These are phyloP conservation scores for Drosophila pseudotalamancana DNA, from an alignment of 2,888 invertebrate species.

Conservation along the genomic window DNA sequence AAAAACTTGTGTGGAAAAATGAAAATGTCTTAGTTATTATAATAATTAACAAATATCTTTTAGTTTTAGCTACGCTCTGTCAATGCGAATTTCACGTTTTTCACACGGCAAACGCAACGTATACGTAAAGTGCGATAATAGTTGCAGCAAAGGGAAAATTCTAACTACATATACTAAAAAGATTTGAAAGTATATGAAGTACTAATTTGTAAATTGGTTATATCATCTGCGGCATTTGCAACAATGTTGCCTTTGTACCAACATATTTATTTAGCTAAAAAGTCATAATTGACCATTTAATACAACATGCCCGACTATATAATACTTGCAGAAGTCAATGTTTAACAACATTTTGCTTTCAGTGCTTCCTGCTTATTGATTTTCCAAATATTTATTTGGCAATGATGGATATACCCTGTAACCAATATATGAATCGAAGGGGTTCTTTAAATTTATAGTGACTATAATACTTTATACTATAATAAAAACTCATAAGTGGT, in stretches of 20 bases:
- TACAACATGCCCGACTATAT: not conserved
- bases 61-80: conserved; percentile 56
- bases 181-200: not conserved
- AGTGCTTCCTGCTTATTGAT: conserved; percentile 49
- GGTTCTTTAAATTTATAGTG: not conserved
- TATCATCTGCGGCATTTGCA: conserved; percentile 22
- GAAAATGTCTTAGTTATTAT: conserved; percentile 25
- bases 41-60: conserved; percentile 51
- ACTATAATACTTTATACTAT: too few species aligned
- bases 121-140: conserved; percentile 46
- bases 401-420: conserved; percentile 3
- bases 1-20: too few species aligned
- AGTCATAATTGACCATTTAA: conserved; percentile 54
- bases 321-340: not conserved
- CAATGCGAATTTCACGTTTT: conserved; percentile 62
- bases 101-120: conserved; percentile 40
- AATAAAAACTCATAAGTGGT: too few species aligned
- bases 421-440: not conserved
- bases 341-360: conserved; percentile 6
- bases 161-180: not conserved
- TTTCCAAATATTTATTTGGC: conserved; percentile 53
- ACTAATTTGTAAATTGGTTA: conserved; percentile 24
- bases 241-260: conserved; percentile 23
- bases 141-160: not conserved
- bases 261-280: conserved; percentile 52